These are phyloP conservation scores for Macrosiphum euphorbiae DNA, from an alignment of 2,888 invertebrate species.

Conservation along the genomic window DNA sequence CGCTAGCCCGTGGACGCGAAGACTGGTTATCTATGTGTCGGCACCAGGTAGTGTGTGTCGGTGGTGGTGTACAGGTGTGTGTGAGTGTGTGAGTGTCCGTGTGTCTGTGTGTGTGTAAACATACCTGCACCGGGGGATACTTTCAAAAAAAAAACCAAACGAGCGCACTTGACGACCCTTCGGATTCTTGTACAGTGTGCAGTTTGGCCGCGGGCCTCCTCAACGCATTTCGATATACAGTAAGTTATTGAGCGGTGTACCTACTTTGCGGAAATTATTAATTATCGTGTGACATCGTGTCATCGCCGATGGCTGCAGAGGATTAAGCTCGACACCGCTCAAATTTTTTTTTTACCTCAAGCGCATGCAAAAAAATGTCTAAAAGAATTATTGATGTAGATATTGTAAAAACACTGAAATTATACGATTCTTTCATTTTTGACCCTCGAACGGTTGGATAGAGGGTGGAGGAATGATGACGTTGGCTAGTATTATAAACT, in stretches of 20 bases:
- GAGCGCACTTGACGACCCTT: background rate
- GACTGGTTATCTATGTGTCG: conserved; percentile 42
- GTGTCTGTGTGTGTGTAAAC: background rate
- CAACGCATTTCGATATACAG: background rate
- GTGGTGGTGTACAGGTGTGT: background rate
- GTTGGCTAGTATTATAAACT: background rate
- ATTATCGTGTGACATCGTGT: background rate
- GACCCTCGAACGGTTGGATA: background rate
- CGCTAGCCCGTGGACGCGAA: conserved; percentile 35
- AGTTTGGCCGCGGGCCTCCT: background rate
- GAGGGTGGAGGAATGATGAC: background rate
- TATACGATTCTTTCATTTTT: background rate
- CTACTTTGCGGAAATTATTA: background rate
- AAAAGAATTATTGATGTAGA: no score
- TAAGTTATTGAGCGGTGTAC: background rate
- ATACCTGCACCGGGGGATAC: conserved; percentile 11
- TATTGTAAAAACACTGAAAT: background rate
- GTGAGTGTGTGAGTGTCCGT: no score
- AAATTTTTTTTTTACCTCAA: no score
- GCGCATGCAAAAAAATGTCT: no score
- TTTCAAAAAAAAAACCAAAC: conserved; percentile 17
- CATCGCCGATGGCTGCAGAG: background rate
- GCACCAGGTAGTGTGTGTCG: conserved; percentile 23
- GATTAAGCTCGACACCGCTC: background rate
- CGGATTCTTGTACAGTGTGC: background rate